Percentiles rank a stretch among this genome's conserved stretches.
Evolutionary conservation across 2,888 invertebrate species (phyloP).

Genomic region (Conus canariensis): DNA sequence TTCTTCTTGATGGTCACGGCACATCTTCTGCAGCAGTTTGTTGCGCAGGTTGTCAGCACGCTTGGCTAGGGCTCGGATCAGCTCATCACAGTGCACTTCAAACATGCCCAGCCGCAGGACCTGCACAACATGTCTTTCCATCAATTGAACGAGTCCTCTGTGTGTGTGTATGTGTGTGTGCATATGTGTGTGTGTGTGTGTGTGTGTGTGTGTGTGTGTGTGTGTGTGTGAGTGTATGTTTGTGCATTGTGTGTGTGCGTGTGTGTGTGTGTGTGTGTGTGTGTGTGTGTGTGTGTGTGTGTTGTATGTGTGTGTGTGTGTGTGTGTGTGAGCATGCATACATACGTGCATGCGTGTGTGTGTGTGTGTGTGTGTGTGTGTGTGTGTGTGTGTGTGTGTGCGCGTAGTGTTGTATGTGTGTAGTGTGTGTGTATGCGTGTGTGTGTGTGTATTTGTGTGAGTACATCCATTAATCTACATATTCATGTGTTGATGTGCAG

Average conservation of each 20-base stretch:
- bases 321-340: background rate
- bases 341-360: background rate
- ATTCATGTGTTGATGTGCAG: background rate
- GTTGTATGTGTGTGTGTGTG: background rate
- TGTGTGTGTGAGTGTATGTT: background rate
- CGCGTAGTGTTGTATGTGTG: slow-evolving; percentile 3
- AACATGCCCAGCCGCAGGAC: slow-evolving; percentile 90
- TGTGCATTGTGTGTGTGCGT: background rate
- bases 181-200: background rate
- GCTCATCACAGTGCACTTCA: slow-evolving; percentile 88
- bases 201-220: background rate
- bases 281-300: background rate
- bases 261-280: background rate
- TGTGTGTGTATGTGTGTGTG: background rate
- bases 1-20: slow-evolving; percentile 88
- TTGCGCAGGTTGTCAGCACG: slow-evolving; percentile 86
- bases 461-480: background rate
- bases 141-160: background rate
- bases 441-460: background rate
- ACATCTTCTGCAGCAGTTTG: slow-evolving; percentile 87
- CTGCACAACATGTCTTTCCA: slow-evolving; percentile 62
- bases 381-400: too few relatives aligned
- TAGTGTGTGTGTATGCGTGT: background rate
- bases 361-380: slow-evolving; percentile 2
- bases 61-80: slow-evolving; percentile 86